Evolutionary conservation across 2,113 vertebrate species (phyloP).

Genomic region (Chionis minor): DNA sequence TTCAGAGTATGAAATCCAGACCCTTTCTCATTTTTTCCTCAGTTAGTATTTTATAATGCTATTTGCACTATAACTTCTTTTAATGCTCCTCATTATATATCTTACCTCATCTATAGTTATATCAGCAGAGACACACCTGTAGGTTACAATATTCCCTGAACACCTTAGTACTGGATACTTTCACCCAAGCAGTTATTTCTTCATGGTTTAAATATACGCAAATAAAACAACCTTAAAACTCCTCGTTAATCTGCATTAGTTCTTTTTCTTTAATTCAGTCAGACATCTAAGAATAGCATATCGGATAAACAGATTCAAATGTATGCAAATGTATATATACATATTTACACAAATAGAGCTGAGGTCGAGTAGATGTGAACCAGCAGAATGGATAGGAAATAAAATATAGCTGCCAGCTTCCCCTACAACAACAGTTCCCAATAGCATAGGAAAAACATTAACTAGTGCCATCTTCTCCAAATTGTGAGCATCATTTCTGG

Average conservation of each 20-base stretch:
- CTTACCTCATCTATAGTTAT: background rate
- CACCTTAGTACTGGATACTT: background rate
- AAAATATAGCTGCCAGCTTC: constrained; percentile 6
- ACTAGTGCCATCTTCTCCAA: background rate
- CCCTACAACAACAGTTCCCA: background rate
- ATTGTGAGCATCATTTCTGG: background rate
- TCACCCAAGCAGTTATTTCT: background rate
- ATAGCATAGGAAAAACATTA: background rate
- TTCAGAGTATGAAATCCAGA: background rate
- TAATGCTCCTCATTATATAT: background rate
- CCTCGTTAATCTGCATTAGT: background rate
- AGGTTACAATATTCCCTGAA: background rate
- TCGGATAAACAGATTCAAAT: constrained; percentile 14
- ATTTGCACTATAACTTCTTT: background rate
- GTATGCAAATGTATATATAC: background rate
- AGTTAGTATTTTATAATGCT: background rate
- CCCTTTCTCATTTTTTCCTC: background rate
- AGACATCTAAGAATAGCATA: background rate
- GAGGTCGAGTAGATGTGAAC: background rate
- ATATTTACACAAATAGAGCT: constrained; percentile 34
- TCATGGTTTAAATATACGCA: background rate
- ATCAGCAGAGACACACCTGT: background rate
- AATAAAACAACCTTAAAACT: background rate
- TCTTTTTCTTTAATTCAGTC: constrained; percentile 10
- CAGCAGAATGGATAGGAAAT: background rate